phyloP scores from a whole-genome alignment of 2,797 vertebrate genomes.

The Lepus townsendii region DNA sequence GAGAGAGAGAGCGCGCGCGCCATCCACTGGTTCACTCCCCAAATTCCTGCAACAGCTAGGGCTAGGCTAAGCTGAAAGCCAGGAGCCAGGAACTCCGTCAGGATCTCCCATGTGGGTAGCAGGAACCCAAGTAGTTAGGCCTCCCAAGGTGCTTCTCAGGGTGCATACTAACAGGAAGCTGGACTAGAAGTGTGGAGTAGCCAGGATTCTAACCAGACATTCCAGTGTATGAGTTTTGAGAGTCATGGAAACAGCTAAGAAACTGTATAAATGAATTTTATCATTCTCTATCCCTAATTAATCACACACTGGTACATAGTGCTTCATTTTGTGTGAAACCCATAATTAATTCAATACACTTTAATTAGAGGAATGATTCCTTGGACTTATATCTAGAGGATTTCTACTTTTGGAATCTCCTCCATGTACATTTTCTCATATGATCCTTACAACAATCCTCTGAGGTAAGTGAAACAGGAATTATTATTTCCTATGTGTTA shows the following conservation, averaged over 20 bases:
- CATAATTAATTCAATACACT: conserved; percentile 69
- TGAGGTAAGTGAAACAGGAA: conserved; percentile 32
- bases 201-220: no score
- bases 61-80: no score
- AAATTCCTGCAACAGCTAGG: no score
- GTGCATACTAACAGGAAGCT: no score
- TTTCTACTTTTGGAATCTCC: conserved; percentile 69
- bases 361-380: conserved; percentile 65
- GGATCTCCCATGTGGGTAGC: no score
- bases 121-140: no score
- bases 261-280: conserved; percentile 63
- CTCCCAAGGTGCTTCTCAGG: no score
- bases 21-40: no score
- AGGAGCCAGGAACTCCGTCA: no score
- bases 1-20: no score
- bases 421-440: conserved; percentile 63
- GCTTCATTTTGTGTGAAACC: conserved; percentile 69
- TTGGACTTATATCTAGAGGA: conserved; percentile 17
- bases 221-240: conserved; percentile 45
- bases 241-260: conserved; percentile 27
- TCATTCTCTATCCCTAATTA: conserved; percentile 54
- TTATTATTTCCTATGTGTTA: neutral
- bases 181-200: no score
- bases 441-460: conserved; percentile 6
- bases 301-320: conserved; percentile 63